Conservation (phyloP, 2,797 vertebrate genomes). For the Hybognathus amarus region DNA sequence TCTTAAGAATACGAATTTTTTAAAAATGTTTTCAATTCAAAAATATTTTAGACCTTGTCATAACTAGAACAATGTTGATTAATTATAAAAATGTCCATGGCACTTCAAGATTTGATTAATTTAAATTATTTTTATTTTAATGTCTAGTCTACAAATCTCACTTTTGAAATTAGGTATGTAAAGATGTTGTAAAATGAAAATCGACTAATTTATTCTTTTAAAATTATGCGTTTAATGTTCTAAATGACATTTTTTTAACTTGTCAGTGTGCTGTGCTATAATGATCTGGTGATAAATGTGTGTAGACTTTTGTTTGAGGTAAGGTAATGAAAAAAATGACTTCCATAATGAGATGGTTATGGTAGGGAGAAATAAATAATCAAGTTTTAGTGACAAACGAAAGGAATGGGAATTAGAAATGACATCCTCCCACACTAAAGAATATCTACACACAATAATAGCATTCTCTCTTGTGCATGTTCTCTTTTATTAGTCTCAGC, state of each 20-base stretch:
- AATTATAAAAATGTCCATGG: not conserved
- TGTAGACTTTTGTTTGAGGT: conserved; percentile 31
- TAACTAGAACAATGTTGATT: too few species aligned
- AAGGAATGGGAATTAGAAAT: conserved; percentile 75
- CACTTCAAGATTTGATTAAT: not conserved
- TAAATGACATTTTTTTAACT: not conserved
- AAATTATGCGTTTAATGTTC: not conserved
- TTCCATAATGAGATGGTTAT: conserved; percentile 52
- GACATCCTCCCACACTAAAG: conserved; percentile 66
- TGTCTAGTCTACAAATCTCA: not conserved
- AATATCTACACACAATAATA: conserved; percentile 60
- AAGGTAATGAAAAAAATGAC: conserved; percentile 23
- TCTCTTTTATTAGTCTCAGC: conserved; percentile 36
- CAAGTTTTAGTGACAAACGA: conserved; percentile 70
- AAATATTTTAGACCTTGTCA: not conserved
- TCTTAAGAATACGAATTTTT: not conserved
- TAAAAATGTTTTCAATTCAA: not conserved
- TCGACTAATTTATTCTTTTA: not conserved
- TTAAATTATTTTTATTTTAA: not conserved
- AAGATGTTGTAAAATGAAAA: not conserved
- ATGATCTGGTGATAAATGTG: conserved; percentile 13
- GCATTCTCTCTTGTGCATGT: conserved; percentile 45
- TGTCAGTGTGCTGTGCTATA: not conserved
- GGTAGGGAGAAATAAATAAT: conserved; percentile 70
- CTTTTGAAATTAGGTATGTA: conserved; percentile 3